These are phyloP conservation scores for Pterostichus madidus DNA, from an alignment of 2,888 invertebrate species.

Conservation along the genomic window DNA sequence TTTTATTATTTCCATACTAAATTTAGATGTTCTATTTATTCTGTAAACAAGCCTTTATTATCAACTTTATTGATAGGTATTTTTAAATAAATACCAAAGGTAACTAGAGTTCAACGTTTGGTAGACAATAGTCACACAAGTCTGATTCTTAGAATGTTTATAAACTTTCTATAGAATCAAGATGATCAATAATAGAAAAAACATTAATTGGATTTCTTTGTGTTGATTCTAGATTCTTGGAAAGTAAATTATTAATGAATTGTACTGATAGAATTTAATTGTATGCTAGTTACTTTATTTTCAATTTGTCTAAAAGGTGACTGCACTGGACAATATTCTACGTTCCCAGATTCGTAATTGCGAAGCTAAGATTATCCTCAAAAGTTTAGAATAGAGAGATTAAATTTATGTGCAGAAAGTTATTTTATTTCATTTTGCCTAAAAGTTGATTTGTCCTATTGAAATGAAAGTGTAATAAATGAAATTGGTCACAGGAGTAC, in stretches of 20 bases:
- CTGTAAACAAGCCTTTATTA: neutral
- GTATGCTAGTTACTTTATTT: neutral
- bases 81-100: constrained; percentile 1
- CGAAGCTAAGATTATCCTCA: too few species aligned
- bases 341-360: too few species aligned
- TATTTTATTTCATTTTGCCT: too few species aligned
- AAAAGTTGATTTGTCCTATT: too few species aligned
- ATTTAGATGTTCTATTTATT: neutral
- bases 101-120: neutral
- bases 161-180: neutral
- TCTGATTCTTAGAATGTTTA: neutral
- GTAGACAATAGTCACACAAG: too few species aligned
- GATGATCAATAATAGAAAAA: constrained; percentile 7
- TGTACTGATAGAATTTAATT: neutral
- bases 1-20: neutral
- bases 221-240: constrained; percentile 1
- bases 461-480: too few species aligned
- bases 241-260: constrained; percentile 14
- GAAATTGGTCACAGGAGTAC: too few species aligned
- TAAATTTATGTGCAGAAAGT: too few species aligned
- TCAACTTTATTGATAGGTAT: neutral
- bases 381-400: too few species aligned
- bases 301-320: too few species aligned
- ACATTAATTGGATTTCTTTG: constrained; percentile 40
- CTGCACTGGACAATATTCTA: too few species aligned